Percentiles rank a stretch among this genome's conserved stretches.
Evolutionary conservation across 2,888 invertebrate genomes (phyloP).

Genomic region (Minunthozetes semirufus): DNA sequence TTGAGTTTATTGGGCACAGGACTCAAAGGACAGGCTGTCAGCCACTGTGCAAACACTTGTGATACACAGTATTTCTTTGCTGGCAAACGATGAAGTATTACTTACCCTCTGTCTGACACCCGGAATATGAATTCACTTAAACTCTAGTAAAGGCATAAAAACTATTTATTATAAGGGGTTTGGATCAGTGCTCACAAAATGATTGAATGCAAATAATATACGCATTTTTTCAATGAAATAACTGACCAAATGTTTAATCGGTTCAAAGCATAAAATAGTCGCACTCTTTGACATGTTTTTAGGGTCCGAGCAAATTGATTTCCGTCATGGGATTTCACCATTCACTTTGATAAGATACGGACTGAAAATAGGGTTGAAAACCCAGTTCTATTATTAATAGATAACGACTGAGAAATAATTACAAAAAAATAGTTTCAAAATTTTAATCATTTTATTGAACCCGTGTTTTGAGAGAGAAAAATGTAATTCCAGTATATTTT

Average conservation of each 20-base stretch:
- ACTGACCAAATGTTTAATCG: background rate
- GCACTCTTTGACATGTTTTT: background rate
- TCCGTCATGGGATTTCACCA: too few relatives aligned
- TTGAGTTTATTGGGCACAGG: background rate
- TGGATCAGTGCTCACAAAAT: background rate
- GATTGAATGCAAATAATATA: conserved; percentile 12
- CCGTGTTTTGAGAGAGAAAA: background rate
- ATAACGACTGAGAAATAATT: too few relatives aligned
- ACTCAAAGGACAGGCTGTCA: background rate
- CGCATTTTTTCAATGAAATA: background rate
- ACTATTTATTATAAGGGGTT: too few relatives aligned
- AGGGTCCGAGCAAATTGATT: too few relatives aligned
- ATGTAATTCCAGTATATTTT: background rate
- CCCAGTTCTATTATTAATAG: too few relatives aligned
- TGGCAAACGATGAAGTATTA: background rate
- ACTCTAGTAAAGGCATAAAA: background rate
- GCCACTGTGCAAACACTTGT: background rate
- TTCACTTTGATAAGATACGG: too few relatives aligned
- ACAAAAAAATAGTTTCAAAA: background rate
- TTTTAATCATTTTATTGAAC: background rate
- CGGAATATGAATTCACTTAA: conserved; percentile 4
- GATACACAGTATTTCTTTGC: background rate
- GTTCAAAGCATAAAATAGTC: background rate
- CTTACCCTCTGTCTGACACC: background rate
- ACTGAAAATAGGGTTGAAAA: too few relatives aligned